Conservation (phyloP, 2,888 invertebrate genomes). For the Schrankia costaestrigalis region DNA sequence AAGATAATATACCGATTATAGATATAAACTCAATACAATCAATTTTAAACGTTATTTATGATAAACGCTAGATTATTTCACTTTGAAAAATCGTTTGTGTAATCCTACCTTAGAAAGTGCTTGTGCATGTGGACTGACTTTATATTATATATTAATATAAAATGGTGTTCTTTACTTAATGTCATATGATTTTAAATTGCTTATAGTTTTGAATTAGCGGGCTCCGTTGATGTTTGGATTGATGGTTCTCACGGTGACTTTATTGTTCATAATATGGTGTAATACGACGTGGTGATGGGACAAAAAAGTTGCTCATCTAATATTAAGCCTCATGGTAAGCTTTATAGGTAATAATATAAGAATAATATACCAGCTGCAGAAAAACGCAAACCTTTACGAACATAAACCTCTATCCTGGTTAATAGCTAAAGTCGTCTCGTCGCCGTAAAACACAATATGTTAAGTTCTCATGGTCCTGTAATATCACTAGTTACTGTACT, state of each 20-base stretch:
- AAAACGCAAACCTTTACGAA: too few species aligned
- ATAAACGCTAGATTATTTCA: slow-evolving; percentile 31
- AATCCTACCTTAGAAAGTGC: slow-evolving; percentile 30
- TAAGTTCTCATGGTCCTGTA: too few species aligned
- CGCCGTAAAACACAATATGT: too few species aligned
- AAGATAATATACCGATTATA: slow-evolving; percentile 47
- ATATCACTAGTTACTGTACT: too few species aligned
- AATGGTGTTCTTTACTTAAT: not conserved
- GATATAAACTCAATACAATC: slow-evolving; percentile 44
- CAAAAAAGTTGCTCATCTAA: too few species aligned
- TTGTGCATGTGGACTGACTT: slow-evolving; percentile 9
- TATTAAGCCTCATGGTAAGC: too few species aligned
- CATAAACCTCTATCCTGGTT: too few species aligned
- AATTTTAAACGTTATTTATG: slow-evolving; percentile 38
- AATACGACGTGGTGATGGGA: too few species aligned
- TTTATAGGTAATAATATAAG: too few species aligned
- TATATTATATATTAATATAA: slow-evolving; percentile 20
- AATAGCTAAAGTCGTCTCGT: too few species aligned
- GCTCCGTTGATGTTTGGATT: not conserved
- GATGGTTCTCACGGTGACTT: slow-evolving; percentile 5
- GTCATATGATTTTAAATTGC: not conserved
- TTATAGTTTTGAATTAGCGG: slow-evolving; percentile 16
- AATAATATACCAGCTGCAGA: too few species aligned
- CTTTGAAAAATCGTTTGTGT: slow-evolving; percentile 31
- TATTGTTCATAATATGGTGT: too few species aligned